phyloP scores from a whole-genome alignment of 2,888 invertebrate species.

The Leptinotarsa juncta region DNA sequence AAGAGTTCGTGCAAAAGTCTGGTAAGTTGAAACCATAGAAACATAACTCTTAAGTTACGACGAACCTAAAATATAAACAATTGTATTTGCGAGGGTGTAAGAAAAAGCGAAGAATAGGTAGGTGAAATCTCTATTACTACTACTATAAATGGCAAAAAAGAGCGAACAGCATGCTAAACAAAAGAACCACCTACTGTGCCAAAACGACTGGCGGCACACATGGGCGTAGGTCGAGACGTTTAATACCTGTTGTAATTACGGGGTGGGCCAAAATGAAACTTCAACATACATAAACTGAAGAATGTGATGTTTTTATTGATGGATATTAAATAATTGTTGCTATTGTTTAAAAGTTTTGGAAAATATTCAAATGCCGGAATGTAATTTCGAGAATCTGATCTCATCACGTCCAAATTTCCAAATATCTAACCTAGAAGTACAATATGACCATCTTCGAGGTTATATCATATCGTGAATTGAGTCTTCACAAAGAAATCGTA shows the following conservation, averaged over 20 bases:
- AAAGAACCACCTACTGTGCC: slow-evolving; percentile 43
- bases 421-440: no score
- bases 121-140: slow-evolving; percentile 45
- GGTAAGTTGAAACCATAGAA: background rate
- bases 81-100: slow-evolving; percentile 39
- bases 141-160: slow-evolving; percentile 46
- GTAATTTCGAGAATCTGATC: no score
- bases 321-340: background rate
- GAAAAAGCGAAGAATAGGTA: slow-evolving; percentile 41
- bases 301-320: no score
- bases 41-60: background rate
- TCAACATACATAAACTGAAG: no score
- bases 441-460: no score
- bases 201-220: slow-evolving; percentile 31
- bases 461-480: no score
- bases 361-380: no score
- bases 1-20: background rate
- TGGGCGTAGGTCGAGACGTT: slow-evolving; percentile 17
- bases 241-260: background rate
- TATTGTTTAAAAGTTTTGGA: no score
- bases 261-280: background rate
- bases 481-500: no score
- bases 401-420: no score
- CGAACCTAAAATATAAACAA: slow-evolving; percentile 33
- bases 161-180: slow-evolving; percentile 42